Evolutionary conservation across 2,113 vertebrate species (phyloP), one percentile per base, ranked within the genome.

Genomic region (Halcyon senegalensis): DNA sequence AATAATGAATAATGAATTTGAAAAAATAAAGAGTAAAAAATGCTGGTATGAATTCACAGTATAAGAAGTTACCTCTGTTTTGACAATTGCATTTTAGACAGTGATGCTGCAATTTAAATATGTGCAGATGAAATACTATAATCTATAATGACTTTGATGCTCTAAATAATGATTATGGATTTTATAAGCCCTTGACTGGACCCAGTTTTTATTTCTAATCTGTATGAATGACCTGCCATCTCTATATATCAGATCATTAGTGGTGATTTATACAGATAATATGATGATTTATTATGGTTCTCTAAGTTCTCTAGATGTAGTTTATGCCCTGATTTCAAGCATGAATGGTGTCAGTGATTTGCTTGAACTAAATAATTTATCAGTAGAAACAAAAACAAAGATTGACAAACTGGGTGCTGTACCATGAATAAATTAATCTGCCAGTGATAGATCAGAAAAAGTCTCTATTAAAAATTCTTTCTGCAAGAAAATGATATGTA

Each of bases 161-260:
- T 67, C 33, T 84, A 87, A 94, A 78, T 92, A 88, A 88, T 74
- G 20, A 84, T 78, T 88, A 56, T 0, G 0, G 8, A 58, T 94
- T 92, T 96, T 90, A 90, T 77, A 55, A 94, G 10, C 17, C 41
- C 27, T 84, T 80, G 55, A 86, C 62, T 43, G 18, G 44, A 56
- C 48, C 60, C n/a, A 73, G 55, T 59, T 94, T 94, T 97, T 92
- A 64, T 90, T 90, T 93, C 41, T 94, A 94, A 96, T 93, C 33
- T 82, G 13, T 74, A 93, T 87, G 58, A 97, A 94, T 95, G 41
- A 76, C 69, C 73, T 93, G 48, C 7, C 78, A 53, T 94, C 30
- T 63, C 81, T 74, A 55, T 5, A 16, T 46, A 94, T 86, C 64
- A 90, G 24, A 86, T 94, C 30, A 89, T 94, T 94, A 97, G 39